Conservation (phyloP, 2,888 invertebrate genomes). For the Ecdyonurus torrentis region DNA sequence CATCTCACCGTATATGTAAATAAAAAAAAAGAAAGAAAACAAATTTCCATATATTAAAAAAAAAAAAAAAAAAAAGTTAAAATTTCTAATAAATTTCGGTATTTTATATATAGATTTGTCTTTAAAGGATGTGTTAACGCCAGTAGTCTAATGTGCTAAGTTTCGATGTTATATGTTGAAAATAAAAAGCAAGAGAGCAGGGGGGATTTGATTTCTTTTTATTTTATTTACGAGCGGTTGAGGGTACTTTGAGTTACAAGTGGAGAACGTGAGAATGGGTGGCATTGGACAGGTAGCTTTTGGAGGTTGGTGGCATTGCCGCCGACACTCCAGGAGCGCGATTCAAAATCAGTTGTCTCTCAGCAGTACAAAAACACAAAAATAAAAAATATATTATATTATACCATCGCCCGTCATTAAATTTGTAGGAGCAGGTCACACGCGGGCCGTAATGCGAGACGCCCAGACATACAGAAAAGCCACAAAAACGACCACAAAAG, state of each 20-base stretch:
- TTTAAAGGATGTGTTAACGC: neutral
- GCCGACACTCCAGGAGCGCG: neutral
- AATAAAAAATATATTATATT: neutral
- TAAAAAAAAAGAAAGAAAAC: too few species aligned
- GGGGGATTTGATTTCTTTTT: too few species aligned
- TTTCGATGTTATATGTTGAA: neutral
- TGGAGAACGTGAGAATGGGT: neutral
- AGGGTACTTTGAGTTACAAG: neutral
- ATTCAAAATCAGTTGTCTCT: neutral
- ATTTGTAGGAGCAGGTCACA: neutral
- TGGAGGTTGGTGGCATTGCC: neutral
- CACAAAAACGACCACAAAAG: neutral
- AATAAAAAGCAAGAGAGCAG: neutral
- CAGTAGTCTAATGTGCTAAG: neutral
- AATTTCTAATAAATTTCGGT: too few species aligned
- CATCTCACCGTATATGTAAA: too few species aligned
- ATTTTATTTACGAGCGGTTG: neutral
- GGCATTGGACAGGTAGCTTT: neutral
- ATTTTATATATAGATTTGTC: neutral
- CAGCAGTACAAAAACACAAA: neutral
- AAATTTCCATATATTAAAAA: too few species aligned
- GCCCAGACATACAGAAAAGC: neutral
- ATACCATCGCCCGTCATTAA: too few species aligned
- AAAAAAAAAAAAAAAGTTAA: too few species aligned
- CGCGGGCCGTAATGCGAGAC: neutral